Percentiles rank a stretch among this genome's conserved stretches.
Conservation (phyloP, 2,113 vertebrate genomes). For the Polypterus senegalus region DNA sequence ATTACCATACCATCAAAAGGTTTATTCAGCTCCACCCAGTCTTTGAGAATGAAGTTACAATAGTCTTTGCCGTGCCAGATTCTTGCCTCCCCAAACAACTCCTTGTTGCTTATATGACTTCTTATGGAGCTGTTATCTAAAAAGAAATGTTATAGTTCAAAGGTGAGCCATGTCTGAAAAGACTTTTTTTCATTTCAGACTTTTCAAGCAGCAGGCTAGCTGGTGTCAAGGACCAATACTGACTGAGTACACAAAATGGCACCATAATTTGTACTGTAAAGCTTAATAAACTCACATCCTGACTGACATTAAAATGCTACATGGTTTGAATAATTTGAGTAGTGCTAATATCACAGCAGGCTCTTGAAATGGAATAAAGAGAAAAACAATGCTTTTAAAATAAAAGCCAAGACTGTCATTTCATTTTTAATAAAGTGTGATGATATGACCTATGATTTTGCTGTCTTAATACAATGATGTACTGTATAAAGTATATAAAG, state of each 20-base stretch:
- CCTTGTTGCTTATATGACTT: constrained; percentile 30
- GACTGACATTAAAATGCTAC: background rate
- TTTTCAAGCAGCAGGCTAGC: background rate
- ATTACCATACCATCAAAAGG: constrained; percentile 21
- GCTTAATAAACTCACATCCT: background rate
- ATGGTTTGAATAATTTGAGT: background rate
- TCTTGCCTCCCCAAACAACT: constrained; percentile 30
- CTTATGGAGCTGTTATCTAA: constrained; percentile 23
- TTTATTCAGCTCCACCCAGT: constrained; percentile 29
- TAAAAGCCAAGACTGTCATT: background rate
- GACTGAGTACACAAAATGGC: background rate
- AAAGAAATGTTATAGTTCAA: background rate
- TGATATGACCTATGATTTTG: background rate
- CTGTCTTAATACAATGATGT: background rate
- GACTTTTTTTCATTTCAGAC: background rate
- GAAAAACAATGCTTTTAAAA: background rate
- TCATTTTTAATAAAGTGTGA: background rate
- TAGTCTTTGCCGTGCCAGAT: constrained; percentile 28
- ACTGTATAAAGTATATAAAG: too few species aligned
- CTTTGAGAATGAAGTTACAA: constrained; percentile 34
- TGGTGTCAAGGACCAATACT: background rate
- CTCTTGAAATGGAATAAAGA: background rate
- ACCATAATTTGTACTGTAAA: background rate
- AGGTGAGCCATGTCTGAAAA: background rate
- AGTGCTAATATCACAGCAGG: background rate